Evolutionary conservation across 1,140 invertebrate genomes (phyloP).

Genomic region (Drosophila orena): DNA sequence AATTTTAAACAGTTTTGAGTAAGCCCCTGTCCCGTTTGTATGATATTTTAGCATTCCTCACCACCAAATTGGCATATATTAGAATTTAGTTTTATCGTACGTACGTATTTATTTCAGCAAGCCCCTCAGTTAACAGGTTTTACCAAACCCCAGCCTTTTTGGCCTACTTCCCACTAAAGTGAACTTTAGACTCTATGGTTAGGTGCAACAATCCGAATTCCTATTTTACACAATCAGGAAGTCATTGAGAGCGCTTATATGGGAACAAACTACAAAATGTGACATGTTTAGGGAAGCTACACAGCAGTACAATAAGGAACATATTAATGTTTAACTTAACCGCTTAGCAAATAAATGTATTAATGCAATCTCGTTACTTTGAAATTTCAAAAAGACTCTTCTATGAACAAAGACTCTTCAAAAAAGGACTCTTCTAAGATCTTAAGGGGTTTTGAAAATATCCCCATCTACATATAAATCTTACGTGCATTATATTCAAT

Average conservation of each 20-base stretch:
- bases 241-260: constrained; percentile 15
- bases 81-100: constrained; percentile 35
- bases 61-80: constrained; percentile 33
- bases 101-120: constrained; percentile 51
- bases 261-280: constrained; percentile 45
- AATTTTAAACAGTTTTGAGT: constrained; percentile 17
- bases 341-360: constrained; percentile 45
- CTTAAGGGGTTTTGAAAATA: neutral
- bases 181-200: constrained; percentile 11
- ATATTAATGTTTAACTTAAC: constrained; percentile 27
- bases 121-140: constrained; percentile 31
- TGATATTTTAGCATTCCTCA: constrained; percentile 71
- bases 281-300: constrained; percentile 73
- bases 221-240: constrained; percentile 28
- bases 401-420: neutral
- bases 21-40: constrained; percentile 31
- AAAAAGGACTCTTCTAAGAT: too few relatives aligned
- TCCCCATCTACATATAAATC: constrained; percentile 11
- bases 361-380: constrained; percentile 23
- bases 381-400: too few relatives aligned
- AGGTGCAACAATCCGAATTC: constrained; percentile 5
- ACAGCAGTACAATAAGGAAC: constrained; percentile 18
- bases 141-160: constrained; percentile 14
- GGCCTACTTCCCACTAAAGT: constrained; percentile 10
- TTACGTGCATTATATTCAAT: constrained; percentile 86